Conservation (phyloP, 2,888 invertebrate species). For the Julus scanicus region DNA sequence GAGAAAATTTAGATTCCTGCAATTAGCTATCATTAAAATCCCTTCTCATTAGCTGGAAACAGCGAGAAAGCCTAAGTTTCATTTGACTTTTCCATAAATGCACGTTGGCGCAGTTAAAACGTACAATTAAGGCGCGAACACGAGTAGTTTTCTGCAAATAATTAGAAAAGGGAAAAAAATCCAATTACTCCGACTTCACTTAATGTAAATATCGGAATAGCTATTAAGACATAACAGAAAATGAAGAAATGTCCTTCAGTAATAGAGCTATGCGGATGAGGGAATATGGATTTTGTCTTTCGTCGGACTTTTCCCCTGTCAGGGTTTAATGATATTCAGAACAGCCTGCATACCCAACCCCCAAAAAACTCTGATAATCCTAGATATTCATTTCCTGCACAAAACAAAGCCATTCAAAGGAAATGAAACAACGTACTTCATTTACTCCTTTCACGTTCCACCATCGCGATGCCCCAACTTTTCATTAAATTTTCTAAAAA, state of each 20-base stretch:
- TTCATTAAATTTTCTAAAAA: background rate
- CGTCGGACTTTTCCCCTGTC: background rate
- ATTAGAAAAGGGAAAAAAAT: conserved; percentile 35
- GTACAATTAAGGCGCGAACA: conserved; percentile 1
- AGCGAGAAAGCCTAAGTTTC: background rate
- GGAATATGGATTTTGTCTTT: conserved; percentile 31
- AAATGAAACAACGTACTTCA: conserved; percentile 39
- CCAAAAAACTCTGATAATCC: conserved; percentile 10
- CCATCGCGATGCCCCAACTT: background rate
- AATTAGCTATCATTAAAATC: conserved; percentile 11
- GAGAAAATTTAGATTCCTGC: conserved; percentile 9
- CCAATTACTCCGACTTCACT: conserved; percentile 27
- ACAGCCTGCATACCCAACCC: background rate
- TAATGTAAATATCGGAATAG: conserved; percentile 23
- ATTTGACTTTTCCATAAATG: conserved; percentile 21
- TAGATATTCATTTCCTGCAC: conserved; percentile 39
- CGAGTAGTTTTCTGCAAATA: conserved; percentile 11
- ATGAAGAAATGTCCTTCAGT: conserved; percentile 12
- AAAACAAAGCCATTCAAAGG: conserved; percentile 27
- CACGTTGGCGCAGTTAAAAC: background rate
- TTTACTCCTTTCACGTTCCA: conserved; percentile 17
- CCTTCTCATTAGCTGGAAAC: conserved; percentile 19
- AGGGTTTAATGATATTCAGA: conserved; percentile 26
- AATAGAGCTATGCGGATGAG: conserved; percentile 7
- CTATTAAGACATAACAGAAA: conserved; percentile 31